phyloP scores from a whole-genome alignment of 64 coral and sea anemone genomes.

The Actinia equina region DNA sequence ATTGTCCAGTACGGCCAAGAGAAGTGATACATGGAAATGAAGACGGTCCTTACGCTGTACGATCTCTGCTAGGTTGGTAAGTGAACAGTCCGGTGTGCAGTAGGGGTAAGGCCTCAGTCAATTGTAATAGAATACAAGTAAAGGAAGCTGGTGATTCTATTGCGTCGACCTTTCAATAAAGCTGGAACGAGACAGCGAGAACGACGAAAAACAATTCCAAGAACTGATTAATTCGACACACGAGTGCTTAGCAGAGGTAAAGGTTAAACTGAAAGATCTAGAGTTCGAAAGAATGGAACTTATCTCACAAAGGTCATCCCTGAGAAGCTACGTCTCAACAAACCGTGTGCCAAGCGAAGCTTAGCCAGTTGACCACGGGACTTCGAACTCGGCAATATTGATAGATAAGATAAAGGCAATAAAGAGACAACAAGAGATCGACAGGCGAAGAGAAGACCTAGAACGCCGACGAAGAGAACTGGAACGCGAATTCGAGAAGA shows the following conservation, averaged over 20 bases:
- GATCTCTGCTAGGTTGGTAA: no score
- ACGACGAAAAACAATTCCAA: background rate
- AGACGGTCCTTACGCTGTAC: background rate
- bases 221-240: background rate
- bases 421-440: slow-evolving; percentile 10
- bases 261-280: slow-evolving; percentile 13
- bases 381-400: background rate
- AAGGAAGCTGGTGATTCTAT: background rate
- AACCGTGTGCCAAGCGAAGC: background rate
- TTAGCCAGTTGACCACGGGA: background rate
- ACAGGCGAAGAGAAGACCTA: background rate
- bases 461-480: slow-evolving; percentile 8
- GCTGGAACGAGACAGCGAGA: background rate
- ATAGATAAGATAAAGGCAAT: background rate
- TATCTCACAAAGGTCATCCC: background rate
- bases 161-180: slow-evolving; percentile 36
- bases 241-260: background rate
- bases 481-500: background rate
- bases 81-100: background rate
- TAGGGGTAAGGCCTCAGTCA: background rate
- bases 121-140: background rate
- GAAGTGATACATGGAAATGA: background rate
- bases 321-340: no score
- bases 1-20: background rate
- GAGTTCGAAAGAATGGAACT: background rate